A percentile compares a stretch with the other conserved stretches of the same genome.
Evolutionary conservation across 2,113 vertebrate species (phyloP).

Genomic region (Xyliphius kryptos): DNA sequence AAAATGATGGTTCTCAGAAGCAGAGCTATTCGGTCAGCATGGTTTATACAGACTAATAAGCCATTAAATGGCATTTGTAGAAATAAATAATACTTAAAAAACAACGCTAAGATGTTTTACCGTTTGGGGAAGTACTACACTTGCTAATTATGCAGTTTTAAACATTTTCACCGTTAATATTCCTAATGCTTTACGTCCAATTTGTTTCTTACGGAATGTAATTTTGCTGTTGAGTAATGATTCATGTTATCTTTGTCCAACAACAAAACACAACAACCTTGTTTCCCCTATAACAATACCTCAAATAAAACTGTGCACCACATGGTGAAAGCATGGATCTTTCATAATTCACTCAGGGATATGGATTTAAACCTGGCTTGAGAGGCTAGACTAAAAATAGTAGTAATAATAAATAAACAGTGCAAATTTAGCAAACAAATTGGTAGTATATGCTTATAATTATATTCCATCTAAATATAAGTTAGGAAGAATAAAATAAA

Average conservation of each 20-base stretch:
- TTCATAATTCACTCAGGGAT: neutral
- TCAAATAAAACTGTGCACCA: neutral
- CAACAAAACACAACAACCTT: neutral
- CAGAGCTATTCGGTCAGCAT: constrained; percentile 25
- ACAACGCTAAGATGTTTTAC: neutral
- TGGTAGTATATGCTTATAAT: neutral
- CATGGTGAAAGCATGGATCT: constrained; percentile 1
- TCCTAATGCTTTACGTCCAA: neutral
- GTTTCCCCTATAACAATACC: neutral
- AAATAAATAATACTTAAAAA: constrained; percentile 1
- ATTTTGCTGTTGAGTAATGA: neutral
- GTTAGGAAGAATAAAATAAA: neutral
- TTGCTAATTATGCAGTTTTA: neutral
- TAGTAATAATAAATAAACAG: neutral
- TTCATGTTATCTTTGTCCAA: neutral
- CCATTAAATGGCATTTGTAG: constrained; percentile 23
- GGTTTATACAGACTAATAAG: constrained; percentile 28
- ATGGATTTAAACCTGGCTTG: neutral
- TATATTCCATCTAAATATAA: neutral
- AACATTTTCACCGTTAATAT: neutral
- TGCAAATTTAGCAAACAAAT: neutral
- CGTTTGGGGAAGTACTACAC: neutral
- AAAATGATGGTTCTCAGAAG: constrained; percentile 32
- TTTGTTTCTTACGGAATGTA: neutral
- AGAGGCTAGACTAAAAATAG: neutral